Conservation (phyloP, 2,888 invertebrate species). For the Chaitophorus viminalis region DNA sequence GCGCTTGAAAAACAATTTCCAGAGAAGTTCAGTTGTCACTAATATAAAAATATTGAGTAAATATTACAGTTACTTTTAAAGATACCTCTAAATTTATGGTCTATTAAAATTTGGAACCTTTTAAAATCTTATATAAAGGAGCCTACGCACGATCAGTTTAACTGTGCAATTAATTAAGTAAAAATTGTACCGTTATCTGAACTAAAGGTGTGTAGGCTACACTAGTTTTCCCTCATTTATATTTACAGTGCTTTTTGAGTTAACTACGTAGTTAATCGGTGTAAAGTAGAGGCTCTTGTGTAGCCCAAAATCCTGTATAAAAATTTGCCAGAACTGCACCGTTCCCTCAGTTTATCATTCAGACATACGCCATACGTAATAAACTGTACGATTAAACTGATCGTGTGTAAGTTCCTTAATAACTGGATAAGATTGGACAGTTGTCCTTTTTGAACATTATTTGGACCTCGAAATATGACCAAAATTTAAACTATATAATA, state of each 20-base stretch:
- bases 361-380: background rate
- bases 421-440: too few species aligned
- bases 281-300: background rate
- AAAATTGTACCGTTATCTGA: too few species aligned
- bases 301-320: background rate
- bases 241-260: background rate
- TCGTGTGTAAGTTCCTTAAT: background rate
- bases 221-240: too few species aligned
- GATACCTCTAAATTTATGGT: background rate
- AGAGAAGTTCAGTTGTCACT: background rate
- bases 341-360: background rate
- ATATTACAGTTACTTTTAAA: background rate
- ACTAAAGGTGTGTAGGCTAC: too few species aligned
- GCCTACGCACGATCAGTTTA: too few species aligned
- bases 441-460: background rate
- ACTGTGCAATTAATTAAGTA: too few species aligned
- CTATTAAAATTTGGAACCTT: too few species aligned
- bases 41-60: background rate
- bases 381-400: background rate
- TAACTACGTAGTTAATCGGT: background rate
- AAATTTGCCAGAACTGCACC: slow-evolving; percentile 1
- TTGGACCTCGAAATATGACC: background rate
- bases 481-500: too few species aligned
- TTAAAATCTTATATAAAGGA: too few species aligned
- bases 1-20: background rate